Base-by-base conservation (phyloP, 2,113 vertebrate genomes). In the Mus spicilegus region DNA sequence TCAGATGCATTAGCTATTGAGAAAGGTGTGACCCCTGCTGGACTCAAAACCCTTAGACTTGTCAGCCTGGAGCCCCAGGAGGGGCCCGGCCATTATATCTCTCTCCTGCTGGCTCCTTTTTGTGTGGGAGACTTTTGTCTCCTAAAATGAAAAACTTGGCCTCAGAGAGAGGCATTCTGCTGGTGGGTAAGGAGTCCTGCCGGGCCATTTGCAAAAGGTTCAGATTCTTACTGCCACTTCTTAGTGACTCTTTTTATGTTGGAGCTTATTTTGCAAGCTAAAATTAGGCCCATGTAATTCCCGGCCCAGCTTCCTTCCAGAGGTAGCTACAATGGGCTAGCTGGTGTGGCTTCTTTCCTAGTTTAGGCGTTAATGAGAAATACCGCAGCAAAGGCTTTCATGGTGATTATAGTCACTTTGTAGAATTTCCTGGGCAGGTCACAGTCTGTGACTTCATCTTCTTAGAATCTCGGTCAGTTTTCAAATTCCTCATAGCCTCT, bases 71-170 rank as follows among this genome's bases (percentile, higher is more conserved):
- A 82, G 72, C 28, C 72, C 88, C 78, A 14, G 70, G 90, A 86
- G 85, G 69, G 24, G 42, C 56, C 42, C 28, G 46, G 61, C 65
- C 75, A 91, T 95, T 96, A 91, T 92, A 39, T 93, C 0, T 86
- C 36, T 72, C 51, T 88, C 95, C 75, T 65, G 78, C 54, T 78
- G 94, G n/a, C 61, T 87, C 90, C 42, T 80, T 73, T 94, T 95
- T 84, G 90, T 77, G 73, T 75, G 88, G 56, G 42, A 97, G 95
- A 90, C 89, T 56, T 96, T 95, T 97, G 58, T 95, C 80, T 96
- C 72, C 63, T 51, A 26, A 77, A 96, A 92, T 96, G 84, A 89
- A 97, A 95, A 90, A 42, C 85, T 28, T 51, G 73, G 82, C 61
- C 72, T 95, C 63, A n/a, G 61, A 95, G 73, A 95, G 82, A 95